phyloP scores from a whole-genome alignment of 2,113 vertebrate genomes.

The Trematomus loennbergii region DNA sequence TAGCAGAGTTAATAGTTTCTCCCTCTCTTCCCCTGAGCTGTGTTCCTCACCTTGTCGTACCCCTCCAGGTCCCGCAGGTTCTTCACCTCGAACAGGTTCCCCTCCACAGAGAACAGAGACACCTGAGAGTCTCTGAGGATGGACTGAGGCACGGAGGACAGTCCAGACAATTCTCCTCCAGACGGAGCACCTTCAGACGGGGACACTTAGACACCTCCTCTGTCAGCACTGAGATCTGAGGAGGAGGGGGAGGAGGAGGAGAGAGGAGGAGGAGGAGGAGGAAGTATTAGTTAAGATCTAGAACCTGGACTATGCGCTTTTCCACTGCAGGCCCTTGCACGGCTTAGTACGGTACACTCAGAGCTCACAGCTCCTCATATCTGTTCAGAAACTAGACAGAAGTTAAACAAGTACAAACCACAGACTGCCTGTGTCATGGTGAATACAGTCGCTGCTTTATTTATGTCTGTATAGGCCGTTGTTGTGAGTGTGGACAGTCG shows the following conservation, averaged over 20 bases:
- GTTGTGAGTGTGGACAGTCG: too few species aligned
- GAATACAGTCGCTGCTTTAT: too few species aligned
- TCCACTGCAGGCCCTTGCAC: too few species aligned
- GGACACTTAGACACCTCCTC: constrained; percentile 89
- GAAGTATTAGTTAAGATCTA: not conserved
- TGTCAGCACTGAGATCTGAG: constrained; percentile 92
- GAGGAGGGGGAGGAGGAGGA: too few species aligned
- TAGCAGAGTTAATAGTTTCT: too few species aligned
- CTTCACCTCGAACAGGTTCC: constrained; percentile 98
- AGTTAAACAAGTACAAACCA: too few species aligned
- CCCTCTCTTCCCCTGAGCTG: too few species aligned
- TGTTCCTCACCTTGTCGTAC: constrained; percentile 88
- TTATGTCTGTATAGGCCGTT: too few species aligned
- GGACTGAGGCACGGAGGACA: constrained; percentile 90
- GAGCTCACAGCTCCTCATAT: too few species aligned
- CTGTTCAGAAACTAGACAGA: too few species aligned
- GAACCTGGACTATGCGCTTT: not conserved
- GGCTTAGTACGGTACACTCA: too few species aligned
- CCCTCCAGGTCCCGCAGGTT: constrained; percentile 92
- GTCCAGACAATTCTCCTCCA: constrained; percentile 98
- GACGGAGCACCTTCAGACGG: constrained; percentile 94
- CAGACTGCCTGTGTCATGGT: too few species aligned
- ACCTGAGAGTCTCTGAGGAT: constrained; percentile 93
- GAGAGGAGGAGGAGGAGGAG: fast-evolving
- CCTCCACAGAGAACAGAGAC: constrained; percentile 95